Conservation (phyloP, 2,113 vertebrate genomes). For the Anarhynchus alexandrinus region DNA sequence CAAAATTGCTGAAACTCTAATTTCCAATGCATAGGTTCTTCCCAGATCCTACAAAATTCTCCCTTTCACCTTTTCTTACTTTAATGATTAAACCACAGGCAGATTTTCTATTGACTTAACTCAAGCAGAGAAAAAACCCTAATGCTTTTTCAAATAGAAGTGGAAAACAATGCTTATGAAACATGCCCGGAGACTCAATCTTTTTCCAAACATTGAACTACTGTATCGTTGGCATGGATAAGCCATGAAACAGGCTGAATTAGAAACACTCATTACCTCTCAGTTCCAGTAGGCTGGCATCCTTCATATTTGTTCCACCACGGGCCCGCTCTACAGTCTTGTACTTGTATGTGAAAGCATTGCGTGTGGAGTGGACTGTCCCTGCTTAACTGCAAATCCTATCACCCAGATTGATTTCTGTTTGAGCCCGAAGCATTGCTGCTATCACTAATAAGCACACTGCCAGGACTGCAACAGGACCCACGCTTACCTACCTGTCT, state of each 20-base stretch:
- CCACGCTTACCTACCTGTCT: neutral
- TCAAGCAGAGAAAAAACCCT: neutral
- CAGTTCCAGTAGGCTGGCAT: neutral
- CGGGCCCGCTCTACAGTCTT: fast-evolving
- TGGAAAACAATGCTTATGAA: neutral
- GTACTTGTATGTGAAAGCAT: neutral
- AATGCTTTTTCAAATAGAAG: neutral
- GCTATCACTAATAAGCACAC: neutral
- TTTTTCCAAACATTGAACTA: neutral
- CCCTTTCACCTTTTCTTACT: neutral
- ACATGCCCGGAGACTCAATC: neutral
- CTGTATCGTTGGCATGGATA: neutral
- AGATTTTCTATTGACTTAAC: neutral
- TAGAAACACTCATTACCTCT: neutral
- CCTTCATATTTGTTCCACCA: neutral
- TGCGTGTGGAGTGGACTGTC: neutral
- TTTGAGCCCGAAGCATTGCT: neutral
- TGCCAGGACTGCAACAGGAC: neutral
- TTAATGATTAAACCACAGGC: neutral
- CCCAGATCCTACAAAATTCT: neutral
- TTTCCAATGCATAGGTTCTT: neutral
- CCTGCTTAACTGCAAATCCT: neutral
- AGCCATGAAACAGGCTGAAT: neutral
- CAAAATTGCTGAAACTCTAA: neutral
- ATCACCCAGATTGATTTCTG: neutral